Evolutionary conservation across 2,113 vertebrate genomes (phyloP).

Genomic region (Spermophilus dauricus): DNA sequence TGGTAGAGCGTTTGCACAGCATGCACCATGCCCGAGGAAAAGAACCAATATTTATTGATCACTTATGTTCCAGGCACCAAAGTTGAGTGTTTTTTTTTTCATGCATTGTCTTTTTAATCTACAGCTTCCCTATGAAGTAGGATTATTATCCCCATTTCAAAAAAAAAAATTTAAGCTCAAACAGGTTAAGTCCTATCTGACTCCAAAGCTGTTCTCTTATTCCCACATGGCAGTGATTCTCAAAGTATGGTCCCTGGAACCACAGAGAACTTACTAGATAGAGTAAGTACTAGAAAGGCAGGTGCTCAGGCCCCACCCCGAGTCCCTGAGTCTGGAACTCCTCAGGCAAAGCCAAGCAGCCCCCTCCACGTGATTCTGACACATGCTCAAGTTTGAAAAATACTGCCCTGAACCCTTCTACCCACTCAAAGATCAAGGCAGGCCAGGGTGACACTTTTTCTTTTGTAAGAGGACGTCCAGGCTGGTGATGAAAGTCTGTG

Average conservation of each 20-base stretch:
- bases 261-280: neutral
- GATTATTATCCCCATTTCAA: neutral
- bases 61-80: neutral
- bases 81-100: neutral
- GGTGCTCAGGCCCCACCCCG: neutral
- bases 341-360: neutral
- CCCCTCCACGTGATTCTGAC: neutral
- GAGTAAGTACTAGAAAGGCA: neutral
- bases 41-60: neutral
- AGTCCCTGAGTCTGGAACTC: neutral
- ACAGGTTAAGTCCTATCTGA: neutral
- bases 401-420: neutral
- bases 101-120: neutral
- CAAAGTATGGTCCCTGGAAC: too few species aligned
- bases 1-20: neutral
- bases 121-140: neutral
- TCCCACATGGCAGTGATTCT: too few species aligned
- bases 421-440: neutral
- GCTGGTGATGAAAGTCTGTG: neutral
- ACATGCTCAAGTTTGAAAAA: too few species aligned
- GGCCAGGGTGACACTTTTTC: neutral
- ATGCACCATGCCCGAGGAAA: neutral
- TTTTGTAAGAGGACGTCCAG: neutral
- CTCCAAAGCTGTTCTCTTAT: neutral
- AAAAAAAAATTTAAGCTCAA: neutral